A percentile compares a stretch with the other conserved stretches of the same genome.
phyloP scores from a whole-genome alignment of 2,888 invertebrate genomes.

The Netelia inedita region DNA sequence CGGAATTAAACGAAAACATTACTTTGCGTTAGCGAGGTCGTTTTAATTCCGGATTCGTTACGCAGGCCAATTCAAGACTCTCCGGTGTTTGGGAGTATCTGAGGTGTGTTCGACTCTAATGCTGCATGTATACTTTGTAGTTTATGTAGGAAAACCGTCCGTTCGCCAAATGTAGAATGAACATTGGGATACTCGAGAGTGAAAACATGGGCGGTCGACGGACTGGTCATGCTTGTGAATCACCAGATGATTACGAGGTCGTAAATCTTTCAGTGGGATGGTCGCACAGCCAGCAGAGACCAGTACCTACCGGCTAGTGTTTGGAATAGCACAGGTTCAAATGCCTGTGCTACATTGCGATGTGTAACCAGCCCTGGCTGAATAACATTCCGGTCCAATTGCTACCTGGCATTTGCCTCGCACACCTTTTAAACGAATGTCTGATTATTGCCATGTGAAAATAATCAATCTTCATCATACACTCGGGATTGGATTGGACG shows the following conservation, averaged over 20 bases:
- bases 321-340: constrained; percentile 59
- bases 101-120: too few species aligned
- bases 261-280: constrained; percentile 75
- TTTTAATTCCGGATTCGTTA: too few species aligned
- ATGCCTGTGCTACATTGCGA: constrained; percentile 72
- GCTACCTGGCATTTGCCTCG: too few species aligned
- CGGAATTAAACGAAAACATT: too few species aligned
- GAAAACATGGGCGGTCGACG: constrained; percentile 73
- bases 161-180: constrained; percentile 29
- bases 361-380: constrained; percentile 46
- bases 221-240: constrained; percentile 69
- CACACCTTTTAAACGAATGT: too few species aligned
- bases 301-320: constrained; percentile 48
- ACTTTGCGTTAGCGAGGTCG: too few species aligned
- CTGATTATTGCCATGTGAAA: too few species aligned
- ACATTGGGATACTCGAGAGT: constrained; percentile 66
- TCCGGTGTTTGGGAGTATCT: too few species aligned
- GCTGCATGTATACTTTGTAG: too few species aligned
- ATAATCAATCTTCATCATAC: too few species aligned
- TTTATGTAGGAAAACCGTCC: background rate
- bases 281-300: constrained; percentile 52
- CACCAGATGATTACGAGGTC: constrained; percentile 80
- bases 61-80: too few species aligned
- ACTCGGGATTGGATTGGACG: too few species aligned
- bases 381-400: background rate